These are phyloP conservation scores for Porites lobata DNA, from an alignment of 92 coral and sea anemone genomes.

Conservation along the genomic window DNA sequence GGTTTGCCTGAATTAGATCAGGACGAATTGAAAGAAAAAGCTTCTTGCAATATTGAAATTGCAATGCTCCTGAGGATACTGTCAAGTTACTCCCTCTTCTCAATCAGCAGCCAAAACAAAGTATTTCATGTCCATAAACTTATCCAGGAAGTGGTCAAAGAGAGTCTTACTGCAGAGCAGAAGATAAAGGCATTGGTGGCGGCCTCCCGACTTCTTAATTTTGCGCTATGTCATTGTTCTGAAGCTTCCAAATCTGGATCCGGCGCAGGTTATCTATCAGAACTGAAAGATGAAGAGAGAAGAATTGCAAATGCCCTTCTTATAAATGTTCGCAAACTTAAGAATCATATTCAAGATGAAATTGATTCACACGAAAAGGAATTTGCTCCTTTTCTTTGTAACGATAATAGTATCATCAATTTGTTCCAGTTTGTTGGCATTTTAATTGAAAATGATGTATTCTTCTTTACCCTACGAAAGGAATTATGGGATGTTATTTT, in stretches of 20 bases:
- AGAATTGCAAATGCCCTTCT: neutral
- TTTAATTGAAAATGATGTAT: neutral
- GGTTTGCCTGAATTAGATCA: constrained; percentile 15
- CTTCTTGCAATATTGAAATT: constrained; percentile 3
- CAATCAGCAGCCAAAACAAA: neutral
- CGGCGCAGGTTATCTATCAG: neutral
- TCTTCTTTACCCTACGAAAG: neutral
- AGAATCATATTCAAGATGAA: neutral
- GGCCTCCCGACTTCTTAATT: constrained; percentile 20
- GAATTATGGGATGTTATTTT: neutral
- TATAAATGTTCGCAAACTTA: neutral
- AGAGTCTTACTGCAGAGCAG: neutral
- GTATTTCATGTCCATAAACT: constrained; percentile 11
- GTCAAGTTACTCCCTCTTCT: constrained; percentile 14
- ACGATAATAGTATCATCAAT: neutral
- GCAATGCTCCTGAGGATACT: constrained; percentile 10
- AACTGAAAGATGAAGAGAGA: neutral
- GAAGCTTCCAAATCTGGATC: neutral
- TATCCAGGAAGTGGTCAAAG: constrained; percentile 34
- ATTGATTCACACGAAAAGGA: neutral
- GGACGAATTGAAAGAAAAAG: neutral
- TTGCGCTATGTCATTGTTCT: neutral
- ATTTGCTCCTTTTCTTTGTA: neutral
- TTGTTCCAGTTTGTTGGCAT: neutral
- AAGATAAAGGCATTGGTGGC: constrained; percentile 2